Base-by-base conservation (phyloP, 2,888 invertebrate genomes). In the Oegoconia quadripuncta region DNA sequence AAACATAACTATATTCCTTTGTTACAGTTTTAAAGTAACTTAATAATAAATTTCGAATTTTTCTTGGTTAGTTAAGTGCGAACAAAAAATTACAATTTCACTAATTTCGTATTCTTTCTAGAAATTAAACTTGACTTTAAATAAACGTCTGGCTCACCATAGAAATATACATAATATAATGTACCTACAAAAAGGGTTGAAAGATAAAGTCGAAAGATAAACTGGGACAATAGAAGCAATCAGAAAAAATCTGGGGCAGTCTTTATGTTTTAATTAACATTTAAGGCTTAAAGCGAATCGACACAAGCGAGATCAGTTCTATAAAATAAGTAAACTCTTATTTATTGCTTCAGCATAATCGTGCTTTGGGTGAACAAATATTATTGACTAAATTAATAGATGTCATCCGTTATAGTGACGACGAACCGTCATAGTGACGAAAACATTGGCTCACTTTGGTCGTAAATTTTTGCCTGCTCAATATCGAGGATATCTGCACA, bases 181-280 rank as follows among this genome's bases (percentile, higher is more conserved):
- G 50, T 55, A 56, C 46, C 50, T 36, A 41, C 43, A 42, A 44
- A 55, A 67, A 64, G 64, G 64, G 62, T 59, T 64, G 53, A 44
- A 57, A 54, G 49, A 54, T 56, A 51, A 57, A 64, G 54, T 59
- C 54, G 13, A 8, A 49, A 55, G 46, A 39, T 46, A 41, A 59
- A 57, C 45, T 52, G 11, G 18, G 47, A 67, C 67, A 67, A 67
- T 67, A 52, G 63, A 34, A 35, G 50, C 58, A 67, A 67, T 67
- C 59, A 67, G 57, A 52, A 55, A 56, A 59, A 62, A 55, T 29
- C 23, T 31, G 14, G 23, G 13, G 25, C 16, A 44, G 37, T 40
- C 32, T 31, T 35, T 30, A 18, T 17, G 13, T 35, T 39, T 31
- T 34, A 44, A 44, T 39, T 41, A 41, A 32, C 28, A 34, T 28